phyloP scores from a whole-genome alignment of 2,797 vertebrate genomes.

The Myotis vivesi region DNA sequence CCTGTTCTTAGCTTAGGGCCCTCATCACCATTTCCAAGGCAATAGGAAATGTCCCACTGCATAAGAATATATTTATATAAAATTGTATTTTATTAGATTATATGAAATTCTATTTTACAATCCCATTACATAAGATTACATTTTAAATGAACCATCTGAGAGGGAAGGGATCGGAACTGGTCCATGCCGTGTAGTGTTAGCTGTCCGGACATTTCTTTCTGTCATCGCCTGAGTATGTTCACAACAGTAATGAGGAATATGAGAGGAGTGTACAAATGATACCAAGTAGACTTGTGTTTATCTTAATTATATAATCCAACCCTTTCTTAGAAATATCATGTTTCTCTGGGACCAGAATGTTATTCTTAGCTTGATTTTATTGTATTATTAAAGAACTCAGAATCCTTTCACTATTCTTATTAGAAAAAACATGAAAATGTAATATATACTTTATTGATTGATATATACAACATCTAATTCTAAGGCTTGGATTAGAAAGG shows the following conservation, averaged over 20 bases:
- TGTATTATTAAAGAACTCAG: slow-evolving; percentile 28
- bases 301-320: slow-evolving; percentile 5
- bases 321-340: slow-evolving; percentile 30
- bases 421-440: slow-evolving; percentile 45
- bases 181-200: neutral
- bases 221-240: slow-evolving; percentile 1
- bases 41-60: neutral
- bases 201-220: neutral
- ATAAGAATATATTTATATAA: neutral
- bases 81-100: neutral
- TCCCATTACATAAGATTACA: neutral
- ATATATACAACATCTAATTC: slow-evolving; percentile 37
- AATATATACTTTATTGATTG: slow-evolving; percentile 32
- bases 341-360: neutral
- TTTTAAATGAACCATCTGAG: slow-evolving; percentile 26
- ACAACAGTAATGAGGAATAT: neutral
- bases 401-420: slow-evolving; percentile 43
- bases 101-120: neutral
- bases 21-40: neutral
- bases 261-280: slow-evolving; percentile 17
- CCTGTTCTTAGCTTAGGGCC: neutral
- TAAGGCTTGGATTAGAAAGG: slow-evolving; percentile 37
- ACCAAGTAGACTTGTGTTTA: slow-evolving; percentile 31
- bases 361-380: slow-evolving; percentile 50
- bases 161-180: neutral